Conservation (phyloP, 2,797 vertebrate genomes). For the Pangasius larnaudii region DNA sequence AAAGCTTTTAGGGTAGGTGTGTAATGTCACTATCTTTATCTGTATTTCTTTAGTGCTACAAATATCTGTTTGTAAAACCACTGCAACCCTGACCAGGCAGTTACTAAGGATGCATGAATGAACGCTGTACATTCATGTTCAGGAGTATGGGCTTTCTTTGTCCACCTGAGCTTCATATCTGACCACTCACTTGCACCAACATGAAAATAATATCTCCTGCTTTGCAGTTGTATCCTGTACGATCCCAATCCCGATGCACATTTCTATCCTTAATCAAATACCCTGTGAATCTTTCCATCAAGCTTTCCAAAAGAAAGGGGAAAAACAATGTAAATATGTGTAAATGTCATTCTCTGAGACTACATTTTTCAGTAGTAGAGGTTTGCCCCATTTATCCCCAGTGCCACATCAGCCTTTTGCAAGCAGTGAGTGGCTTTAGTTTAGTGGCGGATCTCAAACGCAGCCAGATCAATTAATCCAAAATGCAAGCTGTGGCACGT, state of each 20-base stretch:
- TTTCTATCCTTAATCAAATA: not conserved
- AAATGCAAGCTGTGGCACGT: constrained; percentile 33
- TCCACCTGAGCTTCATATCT: not conserved
- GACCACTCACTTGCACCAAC: not conserved
- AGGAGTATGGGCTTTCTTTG: not conserved
- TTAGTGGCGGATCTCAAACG: not conserved
- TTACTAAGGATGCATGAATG: not conserved
- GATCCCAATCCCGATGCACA: not conserved
- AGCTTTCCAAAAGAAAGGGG: not conserved
- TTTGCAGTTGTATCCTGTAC: not conserved
- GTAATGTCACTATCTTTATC: not conserved
- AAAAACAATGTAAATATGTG: not conserved
- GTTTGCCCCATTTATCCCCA: not conserved
- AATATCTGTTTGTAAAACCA: not conserved
- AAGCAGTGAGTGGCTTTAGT: not conserved
- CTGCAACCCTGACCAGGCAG: not conserved
- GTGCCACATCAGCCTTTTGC: not conserved
- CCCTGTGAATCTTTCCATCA: not conserved
- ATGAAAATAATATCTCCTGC: not conserved
- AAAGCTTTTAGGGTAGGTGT: not conserved
- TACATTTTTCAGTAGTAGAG: not conserved
- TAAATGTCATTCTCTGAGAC: not conserved
- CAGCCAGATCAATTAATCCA: constrained; percentile 22
- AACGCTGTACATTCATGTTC: not conserved
- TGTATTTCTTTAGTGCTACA: not conserved